Base-by-base conservation (phyloP, 2,888 invertebrate species). In the Cactoblastis cactorum region DNA sequence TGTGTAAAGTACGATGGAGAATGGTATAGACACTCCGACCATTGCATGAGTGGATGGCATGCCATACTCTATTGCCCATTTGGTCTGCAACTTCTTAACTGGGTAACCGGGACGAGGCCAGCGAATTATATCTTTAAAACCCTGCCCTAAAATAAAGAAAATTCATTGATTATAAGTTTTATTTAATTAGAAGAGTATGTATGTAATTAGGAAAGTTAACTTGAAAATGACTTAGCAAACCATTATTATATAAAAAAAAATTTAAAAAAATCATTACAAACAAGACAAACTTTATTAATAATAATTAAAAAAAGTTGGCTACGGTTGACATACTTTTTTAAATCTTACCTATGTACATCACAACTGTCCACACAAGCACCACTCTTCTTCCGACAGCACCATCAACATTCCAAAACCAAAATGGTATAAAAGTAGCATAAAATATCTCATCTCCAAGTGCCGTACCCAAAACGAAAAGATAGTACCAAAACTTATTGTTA, bases 11-110 rank as follows among this genome's bases (percentile, higher is more conserved):
- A 97, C 81, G 48, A 97, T 92, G 0, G 96, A 94, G 78, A 96
- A 96, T 34, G 97, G 97, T 65, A 97, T 95, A 0, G 95, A 95
- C 12, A 96, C 92, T 0, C 95, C 96, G 34, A 96, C 95, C 95
- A 97, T 96, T 5, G 97, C 97, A 81, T 97, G 97, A 0, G 97
- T 97, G 11, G 97, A 97, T 1, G 98, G 97, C 96, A 98, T 97
- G 11, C 97, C 97, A 86, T 97, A 97, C 74, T 98, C 98, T 62
- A 95, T 83, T 1, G 95, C 94, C 95, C 97, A 98, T 83, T 97
- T 96, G 41, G 92, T 92, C 75, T 97, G 97, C 38, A 98, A 80
- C 62, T 95, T 92, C 55, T 94, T 91, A 0, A 95, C 97, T 0
- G 97, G 97, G 48, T 95, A 95, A 0, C 94, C 92, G 0, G 98